Percentiles rank a stretch among this genome's conserved stretches.
Evolutionary conservation across 2,113 vertebrate genomes (phyloP).

Genomic region (Poeciliopsis retropinna): DNA sequence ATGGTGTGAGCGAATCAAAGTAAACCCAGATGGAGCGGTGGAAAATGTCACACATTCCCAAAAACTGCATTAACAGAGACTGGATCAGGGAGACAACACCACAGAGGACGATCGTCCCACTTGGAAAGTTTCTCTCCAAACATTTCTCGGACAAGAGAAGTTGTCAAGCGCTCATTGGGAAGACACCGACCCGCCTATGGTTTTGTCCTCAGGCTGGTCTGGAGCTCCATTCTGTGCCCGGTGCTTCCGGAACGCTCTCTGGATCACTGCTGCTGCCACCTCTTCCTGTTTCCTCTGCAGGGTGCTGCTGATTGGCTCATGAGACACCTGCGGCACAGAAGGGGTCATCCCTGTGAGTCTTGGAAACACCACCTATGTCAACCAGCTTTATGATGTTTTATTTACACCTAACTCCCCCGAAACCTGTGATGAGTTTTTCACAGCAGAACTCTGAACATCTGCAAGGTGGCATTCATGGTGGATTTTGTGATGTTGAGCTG

Average conservation of each 20-base stretch:
- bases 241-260: slow-evolving; percentile 88
- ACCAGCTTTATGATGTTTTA: too few relatives aligned
- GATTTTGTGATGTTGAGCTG: too few relatives aligned
- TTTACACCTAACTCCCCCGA: too few relatives aligned
- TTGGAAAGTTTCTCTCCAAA: neutral
- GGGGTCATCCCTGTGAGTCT: too few relatives aligned
- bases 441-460: too few relatives aligned
- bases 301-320: slow-evolving; percentile 89
- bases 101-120: neutral
- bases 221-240: slow-evolving; percentile 72
- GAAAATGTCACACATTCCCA: neutral
- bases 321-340: slow-evolving; percentile 50
- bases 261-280: slow-evolving; percentile 88
- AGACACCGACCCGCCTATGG: neutral
- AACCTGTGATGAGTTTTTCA: too few relatives aligned
- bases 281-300: slow-evolving; percentile 89
- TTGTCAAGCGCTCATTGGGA: neutral
- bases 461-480: too few relatives aligned
- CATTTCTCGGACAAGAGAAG: too few relatives aligned
- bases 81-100: neutral
- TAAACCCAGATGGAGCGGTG: too few relatives aligned
- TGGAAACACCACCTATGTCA: too few relatives aligned
- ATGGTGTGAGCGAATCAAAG: too few relatives aligned
- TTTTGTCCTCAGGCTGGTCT: neutral
- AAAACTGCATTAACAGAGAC: neutral